Base-by-base conservation (phyloP, 1,140 invertebrate genomes). In the Lepidotrigona ventralis region DNA sequence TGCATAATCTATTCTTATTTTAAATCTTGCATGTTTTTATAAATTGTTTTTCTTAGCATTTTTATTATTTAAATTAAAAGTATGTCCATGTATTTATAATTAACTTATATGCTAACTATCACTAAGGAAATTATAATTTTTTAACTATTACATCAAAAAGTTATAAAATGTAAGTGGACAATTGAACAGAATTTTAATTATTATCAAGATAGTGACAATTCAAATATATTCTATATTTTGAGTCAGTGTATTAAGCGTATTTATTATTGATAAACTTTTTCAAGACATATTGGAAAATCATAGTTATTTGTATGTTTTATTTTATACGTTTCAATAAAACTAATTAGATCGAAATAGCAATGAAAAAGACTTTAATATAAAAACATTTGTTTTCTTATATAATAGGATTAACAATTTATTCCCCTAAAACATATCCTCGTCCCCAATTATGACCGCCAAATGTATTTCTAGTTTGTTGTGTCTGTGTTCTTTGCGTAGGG, bases 371-470 rank as follows among this genome's bases (percentile, higher is more conserved):
- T 66, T 26, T 82, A 58, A 82, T n/a, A 39, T 33, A 51, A 39
- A 64, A 66, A 77, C 0, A 46, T 54, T 39, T 46, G 1, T 17
- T 71, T 54, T 15, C 14, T 15, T 58, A 58, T 58, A 58, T n/a
- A 21, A 33, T 60, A 82, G 84, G 63, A n/a, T 80, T 63, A 17
- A 72, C 2, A 84, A 81, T 86, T 78, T 91, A 92, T 85, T 92
- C 89, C 46, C 96, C 96, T 54, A 97, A 93, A 9, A 96, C 94
- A 84, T 96, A 95, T 12, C 97, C 97, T 76, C 95, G 93, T 21
- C 97, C 97, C 97, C 97, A 97, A 85, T 96, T 95, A 89, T 97
- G 96, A n/a, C 95, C 94, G 4, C 95, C 94, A 90, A 96, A 95
- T 46, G 95, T 87, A 29, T 93, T 93, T 64, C 93, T 63, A 90